These are phyloP conservation scores for Helicoverpa zea DNA, from an alignment of 1,140 invertebrate species.

Conservation along the genomic window DNA sequence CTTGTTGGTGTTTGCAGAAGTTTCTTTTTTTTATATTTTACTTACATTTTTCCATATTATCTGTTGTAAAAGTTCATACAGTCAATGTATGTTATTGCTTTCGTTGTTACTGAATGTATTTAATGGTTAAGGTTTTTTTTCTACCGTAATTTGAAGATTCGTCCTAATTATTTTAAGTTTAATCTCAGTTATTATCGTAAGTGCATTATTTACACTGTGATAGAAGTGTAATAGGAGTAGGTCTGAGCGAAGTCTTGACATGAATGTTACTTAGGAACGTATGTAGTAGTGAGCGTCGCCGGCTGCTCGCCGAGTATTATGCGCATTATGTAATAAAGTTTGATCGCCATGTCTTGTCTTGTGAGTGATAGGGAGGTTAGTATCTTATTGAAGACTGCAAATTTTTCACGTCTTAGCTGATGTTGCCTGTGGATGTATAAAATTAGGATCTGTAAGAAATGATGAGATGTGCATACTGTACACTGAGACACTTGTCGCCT, in stretches of 20 bases:
- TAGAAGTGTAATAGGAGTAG: conserved; percentile 80
- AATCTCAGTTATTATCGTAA: conserved; percentile 74
- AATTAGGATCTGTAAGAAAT: conserved; percentile 61
- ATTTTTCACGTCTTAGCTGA: conserved; percentile 75
- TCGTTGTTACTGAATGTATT: conserved; percentile 62
- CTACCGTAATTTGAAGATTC: conserved; percentile 54
- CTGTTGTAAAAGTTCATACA: conserved; percentile 64
- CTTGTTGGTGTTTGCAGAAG: conserved; percentile 62
- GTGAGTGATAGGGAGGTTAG: conserved; percentile 68
- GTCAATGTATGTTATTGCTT: conserved; percentile 65
- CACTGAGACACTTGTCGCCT: conserved; percentile 43
- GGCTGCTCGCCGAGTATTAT: conserved; percentile 30
- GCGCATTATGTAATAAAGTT: conserved; percentile 49
- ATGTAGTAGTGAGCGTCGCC: conserved; percentile 51
- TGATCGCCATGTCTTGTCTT: conserved; percentile 76
- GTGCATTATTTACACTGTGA: conserved; percentile 86
- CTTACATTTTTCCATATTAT: conserved; percentile 49
- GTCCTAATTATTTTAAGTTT: conserved; percentile 64
- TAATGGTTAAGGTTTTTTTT: conserved; percentile 57
- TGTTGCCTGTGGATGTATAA: conserved; percentile 68
- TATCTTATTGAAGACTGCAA: conserved; percentile 84
- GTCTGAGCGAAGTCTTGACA: conserved; percentile 78
- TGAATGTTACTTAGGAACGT: conserved; percentile 65
- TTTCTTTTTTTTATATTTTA: conserved; percentile 52
- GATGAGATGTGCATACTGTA: conserved; percentile 48